Percentiles rank a stretch among this genome's conserved stretches.
Conservation (phyloP, 1,140 invertebrate genomes). For the Centruroides sculpturatus region DNA sequence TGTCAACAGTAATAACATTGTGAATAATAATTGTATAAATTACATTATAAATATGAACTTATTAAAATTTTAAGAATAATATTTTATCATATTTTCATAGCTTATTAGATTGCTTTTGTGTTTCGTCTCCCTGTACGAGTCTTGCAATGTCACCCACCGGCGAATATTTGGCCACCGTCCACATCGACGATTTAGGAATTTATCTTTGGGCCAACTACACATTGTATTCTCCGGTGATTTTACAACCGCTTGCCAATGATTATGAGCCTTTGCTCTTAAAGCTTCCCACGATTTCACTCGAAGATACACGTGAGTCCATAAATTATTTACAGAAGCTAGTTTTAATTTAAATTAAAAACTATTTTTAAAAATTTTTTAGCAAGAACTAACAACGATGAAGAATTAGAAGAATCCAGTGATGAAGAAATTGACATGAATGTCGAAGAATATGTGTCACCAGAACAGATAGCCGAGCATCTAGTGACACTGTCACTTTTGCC, state of each 20-base stretch:
- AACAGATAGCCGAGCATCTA: conserved; percentile 63
- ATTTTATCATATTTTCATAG: conserved; percentile 12
- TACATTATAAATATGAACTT: too few relatives aligned
- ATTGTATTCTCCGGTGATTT: conserved; percentile 59
- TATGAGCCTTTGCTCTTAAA: conserved; percentile 40
- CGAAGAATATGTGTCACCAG: conserved; percentile 52
- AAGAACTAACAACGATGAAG: conserved; percentile 14
- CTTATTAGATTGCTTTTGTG: conserved; percentile 37
- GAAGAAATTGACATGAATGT: conserved; percentile 27
- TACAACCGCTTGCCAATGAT: conserved; percentile 50
- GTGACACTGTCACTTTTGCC: conserved; percentile 74
- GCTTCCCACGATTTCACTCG: conserved; percentile 35
- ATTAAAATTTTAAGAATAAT: too few relatives aligned
- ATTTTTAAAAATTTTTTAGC: too few relatives aligned
- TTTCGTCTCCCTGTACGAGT: conserved; percentile 60
- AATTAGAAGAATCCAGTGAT: conserved; percentile 24
- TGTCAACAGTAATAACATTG: too few relatives aligned
- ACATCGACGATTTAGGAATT: conserved; percentile 74
- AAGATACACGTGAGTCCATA: neutral
- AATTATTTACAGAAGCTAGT: too few relatives aligned
- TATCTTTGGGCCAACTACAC: conserved; percentile 88
- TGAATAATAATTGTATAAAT: too few relatives aligned
- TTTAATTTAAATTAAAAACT: too few relatives aligned
- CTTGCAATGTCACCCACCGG: conserved; percentile 78
- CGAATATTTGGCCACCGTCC: conserved; percentile 75